Evolutionary conservation across 2,888 invertebrate species (phyloP).

Genomic region (Trissoscelio sp.): DNA sequence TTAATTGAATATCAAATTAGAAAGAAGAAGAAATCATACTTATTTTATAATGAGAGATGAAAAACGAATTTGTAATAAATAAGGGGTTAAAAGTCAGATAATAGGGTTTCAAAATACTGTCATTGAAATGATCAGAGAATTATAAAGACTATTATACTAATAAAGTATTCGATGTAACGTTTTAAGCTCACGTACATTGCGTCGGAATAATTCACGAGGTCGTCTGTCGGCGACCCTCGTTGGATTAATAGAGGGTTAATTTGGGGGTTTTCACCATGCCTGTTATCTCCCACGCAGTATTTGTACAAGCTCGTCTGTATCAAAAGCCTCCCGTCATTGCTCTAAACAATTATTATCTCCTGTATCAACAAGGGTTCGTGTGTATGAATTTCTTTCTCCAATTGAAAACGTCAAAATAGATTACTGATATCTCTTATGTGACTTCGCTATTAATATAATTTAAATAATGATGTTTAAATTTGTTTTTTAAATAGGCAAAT

Average conservation of each 20-base stretch:
- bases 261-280: constrained; percentile 76
- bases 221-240: constrained; percentile 73
- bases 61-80: neutral
- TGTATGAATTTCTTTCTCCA: constrained; percentile 73
- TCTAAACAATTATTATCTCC: constrained; percentile 77
- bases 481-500: neutral
- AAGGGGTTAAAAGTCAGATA: neutral
- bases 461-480: neutral
- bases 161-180: constrained; percentile 15
- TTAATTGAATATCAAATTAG: no score
- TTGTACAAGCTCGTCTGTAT: constrained; percentile 79
- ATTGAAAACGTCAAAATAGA: constrained; percentile 35
- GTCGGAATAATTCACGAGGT: constrained; percentile 75
- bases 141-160: neutral
- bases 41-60: no score
- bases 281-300: constrained; percentile 82
- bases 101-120: neutral
- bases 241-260: constrained; percentile 81
- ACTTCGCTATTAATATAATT: no score
- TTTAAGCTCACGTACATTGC: constrained; percentile 47
- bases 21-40: no score
- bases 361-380: constrained; percentile 75
- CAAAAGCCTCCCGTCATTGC: constrained; percentile 73
- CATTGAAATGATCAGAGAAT: neutral
- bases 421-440: constrained; percentile 9